Base-by-base conservation (phyloP, 2,113 vertebrate genomes). In the Pipra filicauda region DNA sequence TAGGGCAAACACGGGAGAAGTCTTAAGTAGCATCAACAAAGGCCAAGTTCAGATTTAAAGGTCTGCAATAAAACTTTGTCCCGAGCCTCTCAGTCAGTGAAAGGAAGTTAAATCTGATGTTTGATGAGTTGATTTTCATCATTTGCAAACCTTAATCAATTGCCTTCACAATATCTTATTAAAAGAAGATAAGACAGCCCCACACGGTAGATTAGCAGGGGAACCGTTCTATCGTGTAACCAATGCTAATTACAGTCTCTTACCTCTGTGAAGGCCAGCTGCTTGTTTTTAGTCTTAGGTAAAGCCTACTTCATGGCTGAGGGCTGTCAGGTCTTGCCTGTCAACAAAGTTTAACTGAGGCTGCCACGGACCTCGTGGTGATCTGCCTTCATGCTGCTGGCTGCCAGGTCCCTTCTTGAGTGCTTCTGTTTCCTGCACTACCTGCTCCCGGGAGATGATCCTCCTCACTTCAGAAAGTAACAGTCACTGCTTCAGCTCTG, bases 331-430 rank as follows among this genome's bases (percentile, higher is more conserved):
- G 15, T 52, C 41, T 33, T 21, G 13, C 33, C 30, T 43, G 44
- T 41, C 64, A 33, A 3, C 15, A 64, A 33, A 46, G 22, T 22
- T 46, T 17, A 55, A 18, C 20, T 9, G 52, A 64, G 43, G 58
- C 26, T 69, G 75, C 19, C 7, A 1, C 7, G 1, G 4, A 6
- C 17, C 15, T 6, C 1, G 11, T 26, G 39, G 26, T 8, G 35
- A 64, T n/a, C 21, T 59, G 44, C 39, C 28, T 55, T 57, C 7
- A 0, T 20, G 31, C 66, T 88, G 35, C 65, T 52, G 73, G 8
- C 58, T 76, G 39, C 39, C 49, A 37, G 41, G 33, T 21, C 11
- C 33, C 27, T 79, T 20, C 49, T 21, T 0, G 1, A 82, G 51
- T 2, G 23, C 23, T 44, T 35, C 41, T 67, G 24, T 61, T 21